These are phyloP conservation scores for Aspidiotus rigidus DNA, from an alignment of 2,888 invertebrate species.

Conservation along the genomic window DNA sequence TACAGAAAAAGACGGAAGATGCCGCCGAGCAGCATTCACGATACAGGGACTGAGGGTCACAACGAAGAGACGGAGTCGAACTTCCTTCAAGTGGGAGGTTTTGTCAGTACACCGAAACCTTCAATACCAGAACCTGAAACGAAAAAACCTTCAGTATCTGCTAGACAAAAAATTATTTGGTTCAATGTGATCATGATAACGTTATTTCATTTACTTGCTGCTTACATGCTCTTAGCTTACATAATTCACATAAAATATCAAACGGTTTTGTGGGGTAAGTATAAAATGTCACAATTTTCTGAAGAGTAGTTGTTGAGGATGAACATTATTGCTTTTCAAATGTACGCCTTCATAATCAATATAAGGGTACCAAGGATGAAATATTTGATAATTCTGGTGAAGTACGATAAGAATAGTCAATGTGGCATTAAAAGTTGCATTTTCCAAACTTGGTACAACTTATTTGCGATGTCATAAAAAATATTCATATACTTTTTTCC, in stretches of 20 bases:
- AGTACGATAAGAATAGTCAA: too few species aligned
- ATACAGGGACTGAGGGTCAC: slow-evolving; percentile 18
- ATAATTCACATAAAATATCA: slow-evolving; percentile 12
- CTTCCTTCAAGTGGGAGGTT: slow-evolving; percentile 17
- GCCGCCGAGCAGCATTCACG: slow-evolving; percentile 24
- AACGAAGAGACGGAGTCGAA: slow-evolving; percentile 19
- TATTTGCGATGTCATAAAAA: too few species aligned
- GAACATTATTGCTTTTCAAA: too few species aligned
- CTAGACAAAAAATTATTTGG: slow-evolving; percentile 39
- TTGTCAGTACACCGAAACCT: background rate
- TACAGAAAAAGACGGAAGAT: background rate
- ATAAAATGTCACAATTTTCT: background rate
- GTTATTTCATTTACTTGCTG: slow-evolving; percentile 36
- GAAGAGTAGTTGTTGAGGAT: too few species aligned
- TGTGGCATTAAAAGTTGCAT: too few species aligned
- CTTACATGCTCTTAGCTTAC: slow-evolving; percentile 28
- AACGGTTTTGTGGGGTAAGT: slow-evolving; percentile 36
- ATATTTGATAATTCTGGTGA: too few species aligned
- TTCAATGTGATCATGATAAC: slow-evolving; percentile 37
- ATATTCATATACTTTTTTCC: too few species aligned
- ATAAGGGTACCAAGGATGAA: too few species aligned
- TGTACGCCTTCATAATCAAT: too few species aligned
- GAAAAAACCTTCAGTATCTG: slow-evolving; percentile 6
- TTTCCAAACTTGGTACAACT: too few species aligned
- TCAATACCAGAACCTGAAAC: background rate